Evolutionary conservation across 2,888 invertebrate species (phyloP).

Genomic region (Luperina nickerlii): DNA sequence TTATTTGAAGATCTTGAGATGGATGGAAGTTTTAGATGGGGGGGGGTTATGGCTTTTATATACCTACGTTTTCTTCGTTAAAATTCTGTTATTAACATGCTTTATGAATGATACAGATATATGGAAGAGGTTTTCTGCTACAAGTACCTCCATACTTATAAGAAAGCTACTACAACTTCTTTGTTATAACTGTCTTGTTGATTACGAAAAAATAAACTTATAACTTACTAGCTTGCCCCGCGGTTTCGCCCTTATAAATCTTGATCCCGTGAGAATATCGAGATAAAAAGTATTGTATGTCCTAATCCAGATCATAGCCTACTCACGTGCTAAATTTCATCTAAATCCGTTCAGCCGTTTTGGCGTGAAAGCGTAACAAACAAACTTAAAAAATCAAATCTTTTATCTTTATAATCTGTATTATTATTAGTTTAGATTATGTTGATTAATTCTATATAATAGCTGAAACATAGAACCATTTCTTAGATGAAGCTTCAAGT

Average conservation of each 20-base stretch:
- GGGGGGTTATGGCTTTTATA: background rate
- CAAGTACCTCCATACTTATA: background rate
- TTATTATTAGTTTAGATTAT: background rate
- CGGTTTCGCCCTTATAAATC: background rate
- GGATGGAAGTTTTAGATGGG: constrained; percentile 28
- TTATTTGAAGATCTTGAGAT: constrained; percentile 59
- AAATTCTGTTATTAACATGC: background rate
- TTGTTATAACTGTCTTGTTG: background rate
- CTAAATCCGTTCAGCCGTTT: background rate
- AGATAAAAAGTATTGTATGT: background rate
- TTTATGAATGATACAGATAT: background rate
- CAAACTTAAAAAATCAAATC: background rate
- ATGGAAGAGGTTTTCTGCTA: background rate
- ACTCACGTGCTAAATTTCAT: background rate
- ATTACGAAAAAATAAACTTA: background rate
- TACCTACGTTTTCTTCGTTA: background rate
- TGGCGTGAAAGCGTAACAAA: background rate
- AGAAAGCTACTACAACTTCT: background rate
- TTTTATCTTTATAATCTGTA: background rate
- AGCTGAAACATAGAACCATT: background rate
- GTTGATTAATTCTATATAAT: background rate
- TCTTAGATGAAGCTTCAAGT: background rate
- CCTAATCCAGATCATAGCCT: background rate
- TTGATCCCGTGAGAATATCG: background rate
- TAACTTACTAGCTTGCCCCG: background rate